Percentiles rank a stretch among this genome's conserved stretches.
These are phyloP conservation scores for Metridium senile DNA, from an alignment of 92 coral and sea anemone genomes.

Conservation along the genomic window DNA sequence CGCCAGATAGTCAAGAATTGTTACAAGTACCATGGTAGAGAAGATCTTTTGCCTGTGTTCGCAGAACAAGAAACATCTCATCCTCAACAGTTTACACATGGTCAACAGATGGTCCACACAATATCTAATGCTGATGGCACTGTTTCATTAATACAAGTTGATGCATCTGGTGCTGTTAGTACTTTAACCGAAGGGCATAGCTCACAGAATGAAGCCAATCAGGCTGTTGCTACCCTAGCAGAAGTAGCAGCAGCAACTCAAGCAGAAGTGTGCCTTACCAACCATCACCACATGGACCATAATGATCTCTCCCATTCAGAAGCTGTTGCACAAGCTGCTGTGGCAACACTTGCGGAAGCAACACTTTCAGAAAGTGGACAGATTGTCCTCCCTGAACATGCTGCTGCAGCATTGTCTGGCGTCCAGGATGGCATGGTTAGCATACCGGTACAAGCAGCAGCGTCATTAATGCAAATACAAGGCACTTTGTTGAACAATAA, in stretches of 20 bases:
- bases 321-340: constrained; percentile 99
- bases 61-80: constrained; percentile 60
- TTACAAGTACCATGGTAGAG: constrained; percentile 96
- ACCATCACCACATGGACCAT: constrained; percentile 84
- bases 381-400: constrained; percentile 98
- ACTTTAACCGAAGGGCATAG: constrained; percentile 89
- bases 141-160: constrained; percentile 93
- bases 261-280: constrained; percentile 78
- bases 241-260: constrained; percentile 98
- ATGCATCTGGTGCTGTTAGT: constrained; percentile 99
- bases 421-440: constrained; percentile 95
- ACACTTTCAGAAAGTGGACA: constrained; percentile 98
- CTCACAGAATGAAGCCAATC: constrained; percentile 96
- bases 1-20: constrained; percentile 98
- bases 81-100: constrained; percentile 72
- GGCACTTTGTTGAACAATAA: constrained; percentile 68
- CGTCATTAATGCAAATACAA: constrained; percentile 96
- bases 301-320: constrained; percentile 91
- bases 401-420: constrained; percentile 88
- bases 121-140: constrained; percentile 99
- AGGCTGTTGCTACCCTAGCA: constrained; percentile 98
- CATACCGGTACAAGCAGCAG: constrained; percentile 95
- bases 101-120: constrained; percentile 96
- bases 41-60: constrained; percentile 93
- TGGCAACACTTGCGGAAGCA: constrained; percentile 98